Evolutionary conservation across 2,888 invertebrate genomes (phyloP).

Genomic region (Polymixis flavicincta): DNA sequence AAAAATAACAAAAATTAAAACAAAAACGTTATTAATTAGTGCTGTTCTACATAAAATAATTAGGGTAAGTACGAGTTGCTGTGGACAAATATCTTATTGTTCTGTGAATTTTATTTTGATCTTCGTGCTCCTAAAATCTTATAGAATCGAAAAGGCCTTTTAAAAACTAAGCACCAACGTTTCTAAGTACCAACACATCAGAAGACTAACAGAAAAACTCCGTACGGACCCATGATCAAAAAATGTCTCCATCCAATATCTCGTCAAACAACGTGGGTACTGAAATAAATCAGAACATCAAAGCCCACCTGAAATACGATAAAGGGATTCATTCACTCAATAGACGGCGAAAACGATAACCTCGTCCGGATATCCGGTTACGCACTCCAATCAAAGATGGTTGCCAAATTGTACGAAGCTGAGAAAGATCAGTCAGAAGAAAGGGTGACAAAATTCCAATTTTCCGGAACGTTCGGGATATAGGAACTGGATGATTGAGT

Average conservation of each 20-base stretch:
- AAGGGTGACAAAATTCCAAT: conserved; percentile 86
- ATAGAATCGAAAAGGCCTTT: not conserved
- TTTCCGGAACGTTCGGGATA: conserved; percentile 78
- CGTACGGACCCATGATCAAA: conserved; percentile 22
- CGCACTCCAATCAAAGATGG: conserved; percentile 85
- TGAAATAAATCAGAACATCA: conserved; percentile 78
- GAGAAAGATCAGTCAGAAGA: conserved; percentile 83
- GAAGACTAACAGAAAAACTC: not conserved
- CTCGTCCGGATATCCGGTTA: conserved; percentile 83
- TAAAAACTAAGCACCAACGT: not conserved
- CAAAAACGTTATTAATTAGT: not conserved
- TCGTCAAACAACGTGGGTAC: conserved; percentile 31
- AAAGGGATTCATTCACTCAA: conserved; percentile 78
- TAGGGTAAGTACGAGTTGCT: not conserved
- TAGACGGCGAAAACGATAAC: conserved; percentile 80
- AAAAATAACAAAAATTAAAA: not conserved
- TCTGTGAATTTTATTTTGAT: not conserved
- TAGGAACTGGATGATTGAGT: conserved; percentile 79
- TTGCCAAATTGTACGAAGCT: conserved; percentile 82
- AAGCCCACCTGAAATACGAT: conserved; percentile 77
- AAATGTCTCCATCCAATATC: conserved; percentile 35
- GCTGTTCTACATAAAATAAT: not conserved
- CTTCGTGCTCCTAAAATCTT: not conserved
- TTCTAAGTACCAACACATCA: not conserved
- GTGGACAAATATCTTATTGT: too few species aligned